Base-by-base conservation (phyloP, 1,140 invertebrate genomes). In the Heterodera schachtii region DNA sequence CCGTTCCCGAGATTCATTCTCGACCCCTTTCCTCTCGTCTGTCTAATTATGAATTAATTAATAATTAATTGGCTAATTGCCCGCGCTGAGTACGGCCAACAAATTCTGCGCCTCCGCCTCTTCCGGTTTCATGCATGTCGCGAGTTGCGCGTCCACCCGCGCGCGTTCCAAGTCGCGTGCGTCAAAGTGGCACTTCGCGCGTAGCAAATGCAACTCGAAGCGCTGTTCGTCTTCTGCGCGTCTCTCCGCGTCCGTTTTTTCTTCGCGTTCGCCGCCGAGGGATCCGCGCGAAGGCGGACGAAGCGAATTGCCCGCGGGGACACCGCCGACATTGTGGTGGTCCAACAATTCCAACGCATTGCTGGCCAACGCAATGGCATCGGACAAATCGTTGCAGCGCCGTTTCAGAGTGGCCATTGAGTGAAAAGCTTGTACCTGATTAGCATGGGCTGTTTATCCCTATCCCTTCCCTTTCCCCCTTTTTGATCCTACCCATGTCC, bases 111-210 rank as follows among this genome's bases (percentile, higher is more conserved):
- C 69, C 70, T 78, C 76, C n/a, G 31, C 16, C 31, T 78, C 76
- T 5, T 46, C 76, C n/a, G 76, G 76, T 16, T 41, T 31, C 41
- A 78, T 49, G 44, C 64, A n/a, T 2, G 76, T 46, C 11, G 76
- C 76, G 4, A 70, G 70, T 16, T 78, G 76, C n/a, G 76, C 76
- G 70, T 78, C 76, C 70, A 78, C 44, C 9, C 76, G 52, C 43
- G 76, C 76, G 31, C 70, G 52, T 41, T 66, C 21, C 76, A 78
- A 52, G 49, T 78, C 47, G 41, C 76, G 86, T 31, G 69, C 76
- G 78, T 87, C 86, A 64, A 87, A 87, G 70, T 80, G 84, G 52
- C 80, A 83, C 52, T 87, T 88, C 11, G 86, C 86, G 43, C 86
- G 81, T 31, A 88, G 75, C 21, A 85, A 67, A 46, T 87, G 73